Conservation (phyloP, 2,797 vertebrate genomes). For the Mallotus villosus region DNA sequence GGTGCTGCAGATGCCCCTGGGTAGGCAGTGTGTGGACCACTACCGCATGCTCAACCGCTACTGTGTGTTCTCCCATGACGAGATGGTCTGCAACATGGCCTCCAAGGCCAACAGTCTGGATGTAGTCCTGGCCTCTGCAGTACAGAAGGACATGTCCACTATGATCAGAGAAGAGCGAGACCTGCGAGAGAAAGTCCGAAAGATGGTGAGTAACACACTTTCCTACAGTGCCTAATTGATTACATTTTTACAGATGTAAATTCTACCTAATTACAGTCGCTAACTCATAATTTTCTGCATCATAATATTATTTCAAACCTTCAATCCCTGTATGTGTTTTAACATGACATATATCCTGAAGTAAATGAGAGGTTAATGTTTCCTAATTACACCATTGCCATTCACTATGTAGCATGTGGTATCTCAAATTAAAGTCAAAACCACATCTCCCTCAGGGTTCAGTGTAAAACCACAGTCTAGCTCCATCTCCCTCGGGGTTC, state of each 20-base stretch:
- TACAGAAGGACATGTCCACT: constrained; percentile 88
- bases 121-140: constrained; percentile 89
- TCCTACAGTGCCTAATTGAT: too few relatives aligned
- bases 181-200: constrained; percentile 81
- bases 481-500: not conserved
- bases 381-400: not conserved
- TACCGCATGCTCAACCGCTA: constrained; percentile 91
- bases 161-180: constrained; percentile 89
- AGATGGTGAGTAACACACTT: constrained; percentile 77
- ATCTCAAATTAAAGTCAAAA: not conserved
- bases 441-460: not conserved
- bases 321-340: not conserved
- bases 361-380: not conserved
- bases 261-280: too few relatives aligned
- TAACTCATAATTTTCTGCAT: too few relatives aligned
- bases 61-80: constrained; percentile 95
- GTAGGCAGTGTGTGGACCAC: constrained; percentile 94
- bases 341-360: not conserved
- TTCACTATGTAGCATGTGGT: not conserved
- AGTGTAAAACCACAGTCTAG: not conserved
- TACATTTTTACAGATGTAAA: not conserved
- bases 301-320: too few relatives aligned
- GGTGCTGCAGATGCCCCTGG: constrained; percentile 82
- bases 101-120: constrained; percentile 82
- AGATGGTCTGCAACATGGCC: constrained; percentile 98